These are phyloP conservation scores for Enteromius treurensis DNA, from an alignment of 2,797 vertebrate species.

Conservation along the genomic window DNA sequence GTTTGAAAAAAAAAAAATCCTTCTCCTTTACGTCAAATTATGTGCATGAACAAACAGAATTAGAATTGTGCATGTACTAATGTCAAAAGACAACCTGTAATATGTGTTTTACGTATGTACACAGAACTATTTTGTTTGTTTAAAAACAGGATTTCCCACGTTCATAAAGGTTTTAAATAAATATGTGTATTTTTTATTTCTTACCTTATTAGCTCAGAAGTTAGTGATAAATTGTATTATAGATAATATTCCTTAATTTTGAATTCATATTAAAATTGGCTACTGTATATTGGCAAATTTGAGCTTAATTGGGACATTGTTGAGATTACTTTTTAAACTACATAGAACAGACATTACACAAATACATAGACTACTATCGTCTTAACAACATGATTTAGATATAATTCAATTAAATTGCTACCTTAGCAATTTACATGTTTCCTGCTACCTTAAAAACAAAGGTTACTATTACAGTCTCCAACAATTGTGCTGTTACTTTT, in stretches of 20 bases:
- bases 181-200: too few relatives aligned
- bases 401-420: too few relatives aligned
- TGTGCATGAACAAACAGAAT: not conserved
- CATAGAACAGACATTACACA: not conserved
- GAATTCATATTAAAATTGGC: not conserved
- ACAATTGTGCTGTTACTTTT: not conserved
- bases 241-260: not conserved
- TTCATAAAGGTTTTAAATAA: not conserved
- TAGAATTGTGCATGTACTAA: not conserved
- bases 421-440: not conserved
- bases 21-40: not conserved
- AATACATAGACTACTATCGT: too few relatives aligned
- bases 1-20: not conserved
- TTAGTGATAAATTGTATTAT: not conserved
- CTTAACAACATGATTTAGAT: not conserved
- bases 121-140: too few relatives aligned
- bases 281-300: not conserved
- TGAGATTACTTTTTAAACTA: not conserved
- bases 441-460: not conserved
- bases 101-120: too few relatives aligned
- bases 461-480: not conserved
- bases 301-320: not conserved
- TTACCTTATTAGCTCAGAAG: too few relatives aligned
- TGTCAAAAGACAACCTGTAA: not conserved
- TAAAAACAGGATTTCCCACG: too few relatives aligned